phyloP scores from a whole-genome alignment of 2,888 invertebrate genomes.

The Steinernema carpocapsae region DNA sequence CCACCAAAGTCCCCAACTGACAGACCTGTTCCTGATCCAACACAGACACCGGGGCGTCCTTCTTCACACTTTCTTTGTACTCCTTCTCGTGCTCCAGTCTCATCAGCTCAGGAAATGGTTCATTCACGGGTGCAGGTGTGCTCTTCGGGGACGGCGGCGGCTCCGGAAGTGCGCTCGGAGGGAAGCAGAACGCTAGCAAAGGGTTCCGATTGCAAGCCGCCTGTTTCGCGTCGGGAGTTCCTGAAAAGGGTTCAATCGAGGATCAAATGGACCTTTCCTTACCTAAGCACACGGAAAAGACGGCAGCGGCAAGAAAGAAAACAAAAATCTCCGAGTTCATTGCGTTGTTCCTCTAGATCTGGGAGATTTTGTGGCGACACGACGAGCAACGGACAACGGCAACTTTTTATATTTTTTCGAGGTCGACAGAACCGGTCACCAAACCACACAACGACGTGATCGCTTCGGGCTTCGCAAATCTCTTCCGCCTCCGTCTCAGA shows the following conservation, averaged over 20 bases:
- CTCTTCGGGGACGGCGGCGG: not conserved
- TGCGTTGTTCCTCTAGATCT: not conserved
- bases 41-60: not conserved
- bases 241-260: not conserved
- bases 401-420: constrained; percentile 28
- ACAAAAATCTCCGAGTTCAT: constrained; percentile 27
- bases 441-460: constrained; percentile 20
- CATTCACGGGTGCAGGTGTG: not conserved
- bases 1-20: too few species aligned
- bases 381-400: constrained; percentile 13
- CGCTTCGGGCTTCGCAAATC: not conserved
- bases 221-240: constrained; percentile 4
- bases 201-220: constrained; percentile 12
- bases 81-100: not conserved
- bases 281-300: not conserved
- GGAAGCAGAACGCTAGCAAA: not conserved
- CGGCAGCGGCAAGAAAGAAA: constrained; percentile 7
- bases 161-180: not conserved
- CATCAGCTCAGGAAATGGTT: constrained; percentile 28
- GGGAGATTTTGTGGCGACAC: not conserved
- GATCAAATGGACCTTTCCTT: not conserved
- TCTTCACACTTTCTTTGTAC: constrained; percentile 11
- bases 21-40: not conserved
- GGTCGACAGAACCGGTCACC: constrained; percentile 31
- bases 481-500: constrained; percentile 7